Evolutionary conservation across 2,113 vertebrate genomes (phyloP), one percentile per base, ranked within the genome.

Genomic region (Pogona vitticeps): DNA sequence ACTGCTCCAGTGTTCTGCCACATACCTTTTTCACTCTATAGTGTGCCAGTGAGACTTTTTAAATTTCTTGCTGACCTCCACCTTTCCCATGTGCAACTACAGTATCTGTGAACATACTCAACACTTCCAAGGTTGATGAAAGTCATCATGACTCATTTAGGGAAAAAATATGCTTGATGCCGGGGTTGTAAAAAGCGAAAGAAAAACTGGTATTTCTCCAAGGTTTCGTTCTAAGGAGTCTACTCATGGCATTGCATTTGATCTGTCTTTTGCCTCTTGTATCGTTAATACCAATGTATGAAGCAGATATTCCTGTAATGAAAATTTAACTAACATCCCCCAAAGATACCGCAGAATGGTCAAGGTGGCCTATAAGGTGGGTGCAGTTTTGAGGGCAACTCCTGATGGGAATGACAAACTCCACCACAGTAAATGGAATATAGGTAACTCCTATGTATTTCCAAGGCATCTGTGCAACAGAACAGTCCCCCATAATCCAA

Each of bases 261-360:
- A 89, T 12, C 87, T 80, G 88, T 14, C 3, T 84, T 84, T 90
- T 94, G n/a, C 33, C 92, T 93, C 95, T 91, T n/a, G 28, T 36
- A 63, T 59, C 52, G 61, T 63, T 42, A 86, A 71, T 31, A 9
- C 28, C 28, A 95, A 97, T 93, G 93, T 96, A 95, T 79, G 56
- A 86, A 40, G 38, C 33, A 83, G 21, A 65, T 8, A 59, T n/a
- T 46, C 8, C 79, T 82, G 52, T 18, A 94, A 92, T 89, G 92
- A 58, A 89, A 86, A 94, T 92, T 94, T 92, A 95, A 92, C 92
- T 92, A 95, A 92, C 92, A 91, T 92, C 93, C 92, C 72, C 91
- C 91, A 14, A 88, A 89, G 88, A 93, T 84, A n/a, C 20, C 28
- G 71, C 23, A 91, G 93, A 92, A 90, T 87, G 88, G 83, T 17